Conservation (phyloP, 2,797 vertebrate species). For the Ambastaia sidthimunki region DNA sequence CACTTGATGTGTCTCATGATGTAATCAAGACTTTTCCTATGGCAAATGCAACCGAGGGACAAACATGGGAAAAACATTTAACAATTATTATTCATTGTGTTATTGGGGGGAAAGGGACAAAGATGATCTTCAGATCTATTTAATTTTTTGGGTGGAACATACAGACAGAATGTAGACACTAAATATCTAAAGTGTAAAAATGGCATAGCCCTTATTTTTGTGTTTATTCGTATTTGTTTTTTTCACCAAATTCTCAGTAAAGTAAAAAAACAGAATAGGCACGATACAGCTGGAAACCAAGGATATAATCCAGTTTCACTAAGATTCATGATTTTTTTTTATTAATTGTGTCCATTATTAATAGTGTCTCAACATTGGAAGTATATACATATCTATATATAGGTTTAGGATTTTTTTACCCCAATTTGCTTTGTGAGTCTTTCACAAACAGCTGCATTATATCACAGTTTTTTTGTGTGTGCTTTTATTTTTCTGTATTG, state of each 20-base stretch:
- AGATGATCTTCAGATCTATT: conserved; percentile 31
- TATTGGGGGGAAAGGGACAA: neutral
- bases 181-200: conserved; percentile 44
- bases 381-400: conserved; percentile 41
- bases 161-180: conserved; percentile 31
- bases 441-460: conserved; percentile 22
- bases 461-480: conserved; percentile 27
- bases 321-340: conserved; percentile 37
- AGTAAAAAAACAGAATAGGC: conserved; percentile 41
- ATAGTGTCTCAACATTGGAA: conserved; percentile 35
- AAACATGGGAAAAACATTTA: conserved; percentile 5
- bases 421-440: conserved; percentile 23
- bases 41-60: conserved; percentile 22
- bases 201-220: conserved; percentile 40
- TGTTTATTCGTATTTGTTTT: conserved; percentile 30
- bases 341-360: conserved; percentile 43
- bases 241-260: conserved; percentile 38
- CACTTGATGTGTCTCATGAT: conserved; percentile 22
- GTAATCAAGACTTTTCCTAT: conserved; percentile 29
- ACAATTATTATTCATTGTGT: conserved; percentile 27
- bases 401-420: conserved; percentile 23
- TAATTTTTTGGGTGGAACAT: conserved; percentile 26
- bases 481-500: conserved; percentile 32
- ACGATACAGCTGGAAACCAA: conserved; percentile 47
- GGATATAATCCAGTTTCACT: conserved; percentile 65